Evolutionary conservation across 2,113 vertebrate species (phyloP).

Genomic region (Eurystomus gularis): DNA sequence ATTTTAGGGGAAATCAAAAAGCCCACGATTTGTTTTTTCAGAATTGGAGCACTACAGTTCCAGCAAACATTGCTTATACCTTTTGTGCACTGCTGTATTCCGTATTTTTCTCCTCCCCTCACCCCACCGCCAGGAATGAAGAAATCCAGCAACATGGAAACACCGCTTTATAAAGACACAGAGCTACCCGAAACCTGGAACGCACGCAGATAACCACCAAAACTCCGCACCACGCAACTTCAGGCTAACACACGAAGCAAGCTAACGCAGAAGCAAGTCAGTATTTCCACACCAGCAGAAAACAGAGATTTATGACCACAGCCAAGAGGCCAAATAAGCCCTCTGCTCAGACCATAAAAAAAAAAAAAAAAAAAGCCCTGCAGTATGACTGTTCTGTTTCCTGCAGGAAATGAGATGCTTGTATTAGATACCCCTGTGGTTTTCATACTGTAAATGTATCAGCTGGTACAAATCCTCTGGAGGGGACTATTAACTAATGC

Average conservation of each 20-base stretch:
- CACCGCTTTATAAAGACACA: not conserved
- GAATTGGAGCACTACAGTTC: not conserved
- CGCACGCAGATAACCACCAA: not conserved
- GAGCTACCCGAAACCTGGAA: not conserved
- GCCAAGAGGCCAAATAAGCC: conserved; percentile 11
- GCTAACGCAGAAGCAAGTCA: not conserved
- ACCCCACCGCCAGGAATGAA: not conserved
- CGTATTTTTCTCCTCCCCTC: not conserved
- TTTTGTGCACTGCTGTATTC: not conserved
- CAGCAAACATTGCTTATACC: not conserved
- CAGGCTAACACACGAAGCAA: not conserved
- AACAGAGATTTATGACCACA: conserved; percentile 19
- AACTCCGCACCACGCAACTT: fast-evolving
- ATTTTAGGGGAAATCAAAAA: not conserved
- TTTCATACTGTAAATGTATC: conserved; percentile 47
- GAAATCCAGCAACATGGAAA: not conserved
- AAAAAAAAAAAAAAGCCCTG: conserved; percentile 16
- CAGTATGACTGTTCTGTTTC: conserved; percentile 47
- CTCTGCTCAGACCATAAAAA: not conserved
- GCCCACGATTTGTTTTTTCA: not conserved
- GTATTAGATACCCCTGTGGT: conserved; percentile 55
- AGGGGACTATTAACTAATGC: conserved; percentile 57
- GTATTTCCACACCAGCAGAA: not conserved
- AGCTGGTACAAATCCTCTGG: conserved; percentile 44
- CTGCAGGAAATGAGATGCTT: conserved; percentile 58